phyloP scores from a whole-genome alignment of 2,888 invertebrate species.

The Epinotia demarniana region DNA sequence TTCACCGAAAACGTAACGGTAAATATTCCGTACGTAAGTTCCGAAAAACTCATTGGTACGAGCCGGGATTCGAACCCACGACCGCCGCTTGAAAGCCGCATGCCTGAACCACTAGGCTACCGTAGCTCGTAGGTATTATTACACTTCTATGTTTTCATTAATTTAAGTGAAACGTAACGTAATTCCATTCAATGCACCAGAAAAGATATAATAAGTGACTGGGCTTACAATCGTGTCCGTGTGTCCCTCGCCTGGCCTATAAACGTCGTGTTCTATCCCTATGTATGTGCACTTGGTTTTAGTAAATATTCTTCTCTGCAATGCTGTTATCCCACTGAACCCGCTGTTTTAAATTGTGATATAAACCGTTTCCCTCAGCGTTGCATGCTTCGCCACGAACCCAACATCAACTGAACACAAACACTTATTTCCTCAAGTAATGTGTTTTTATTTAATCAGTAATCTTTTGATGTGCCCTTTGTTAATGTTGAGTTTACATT shows the following conservation, averaged over 20 bases:
- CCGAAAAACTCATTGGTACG: too few relatives aligned
- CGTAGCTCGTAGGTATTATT: too few relatives aligned
- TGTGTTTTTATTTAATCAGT: constrained; percentile 10
- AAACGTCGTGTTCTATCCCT: constrained; percentile 35
- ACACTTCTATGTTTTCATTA: background rate
- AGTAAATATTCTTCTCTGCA: constrained; percentile 29
- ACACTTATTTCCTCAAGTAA: constrained; percentile 26
- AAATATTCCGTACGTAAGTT: too few relatives aligned
- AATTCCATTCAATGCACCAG: background rate
- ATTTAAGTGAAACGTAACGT: background rate
- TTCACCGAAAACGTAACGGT: too few relatives aligned
- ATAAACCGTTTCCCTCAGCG: constrained; percentile 24
- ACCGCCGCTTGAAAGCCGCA: too few relatives aligned
- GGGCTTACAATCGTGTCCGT: constrained; percentile 16
- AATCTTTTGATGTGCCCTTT: constrained; percentile 6
- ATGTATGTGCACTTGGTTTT: constrained; percentile 48
- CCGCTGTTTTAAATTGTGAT: constrained; percentile 32
- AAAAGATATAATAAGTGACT: constrained; percentile 33
- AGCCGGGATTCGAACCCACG: too few relatives aligned
- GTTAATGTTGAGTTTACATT: constrained; percentile 27
- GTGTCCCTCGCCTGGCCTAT: constrained; percentile 34
- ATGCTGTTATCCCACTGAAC: constrained; percentile 29
- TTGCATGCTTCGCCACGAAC: constrained; percentile 38
- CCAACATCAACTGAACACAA: constrained; percentile 23
- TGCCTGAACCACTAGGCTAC: too few relatives aligned